Evolutionary conservation across 2,888 invertebrate species (phyloP), one percentile per base, ranked within the genome.

Genomic region (Neoscelio sp.): DNA sequence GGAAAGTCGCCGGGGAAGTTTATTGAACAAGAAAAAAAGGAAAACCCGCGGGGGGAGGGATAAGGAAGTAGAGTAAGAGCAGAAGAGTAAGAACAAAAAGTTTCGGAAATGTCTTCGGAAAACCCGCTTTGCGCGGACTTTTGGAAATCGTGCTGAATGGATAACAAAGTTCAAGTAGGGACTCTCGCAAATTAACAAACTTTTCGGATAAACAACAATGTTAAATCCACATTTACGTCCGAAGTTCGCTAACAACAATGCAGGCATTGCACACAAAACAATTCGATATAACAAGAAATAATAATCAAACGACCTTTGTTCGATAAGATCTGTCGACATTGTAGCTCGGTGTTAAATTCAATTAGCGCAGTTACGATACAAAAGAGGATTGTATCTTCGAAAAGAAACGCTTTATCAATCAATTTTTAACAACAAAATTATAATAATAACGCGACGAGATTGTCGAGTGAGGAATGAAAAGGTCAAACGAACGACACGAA

Each of bases 181-280:
- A 54, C 30, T 77, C 20, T 56, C 56, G 38, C 42, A 50, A 71
- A 71, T 65, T 64, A 77, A 73, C 67, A 60, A 78, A 77, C 65
- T 77, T 71, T 38, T 0, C 38, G 38, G 20, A 60, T 68, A 64
- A 76, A 70, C 68, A 76, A 50, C 50, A 54, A 60, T 58, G 52
- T 42, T 26, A 60, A 75, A 60, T 75, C 33, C 23, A 46, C 35
- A 60, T 35, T 65, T 42, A 17, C 15, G 40, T 58, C 13, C 6
- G 3, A 60, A 67, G 20, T 40, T 56, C 26, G 26, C n/a, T 15
- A 54, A 30, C 35, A 33, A 44, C 28, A 23, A 35, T 44, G 13
- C 17, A 33, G 26, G 38, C 10, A 35, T 35, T 10, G 12, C 35
- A 2, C 1, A 56, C 23, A 33, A 56, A 40, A 23, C 3, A 23